Conservation (phyloP, 1,140 invertebrate species). For the Apis florea region DNA sequence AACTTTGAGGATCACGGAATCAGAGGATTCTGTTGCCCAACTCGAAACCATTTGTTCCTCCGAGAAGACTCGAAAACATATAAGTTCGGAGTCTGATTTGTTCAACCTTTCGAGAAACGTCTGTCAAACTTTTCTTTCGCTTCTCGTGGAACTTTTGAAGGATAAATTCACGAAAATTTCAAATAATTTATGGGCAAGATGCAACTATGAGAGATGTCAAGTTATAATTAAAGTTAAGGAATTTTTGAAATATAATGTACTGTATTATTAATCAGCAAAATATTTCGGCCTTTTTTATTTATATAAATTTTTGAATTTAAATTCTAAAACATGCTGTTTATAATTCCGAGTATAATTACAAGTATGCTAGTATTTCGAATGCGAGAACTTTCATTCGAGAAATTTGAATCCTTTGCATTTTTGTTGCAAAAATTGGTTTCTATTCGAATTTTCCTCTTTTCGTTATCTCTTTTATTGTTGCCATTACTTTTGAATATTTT, state of each 20-base stretch:
- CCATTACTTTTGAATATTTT: not conserved
- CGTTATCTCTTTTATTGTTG: not conserved
- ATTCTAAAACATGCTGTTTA: too few species aligned
- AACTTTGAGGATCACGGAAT: not conserved
- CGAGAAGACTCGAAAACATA: not conserved
- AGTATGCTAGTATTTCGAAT: too few species aligned
- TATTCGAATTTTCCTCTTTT: not conserved
- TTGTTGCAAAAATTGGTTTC: not conserved
- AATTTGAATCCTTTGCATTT: not conserved
- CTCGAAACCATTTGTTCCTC: not conserved
- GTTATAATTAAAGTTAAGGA: slow-evolving; percentile 37
- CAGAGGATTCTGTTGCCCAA: too few species aligned
- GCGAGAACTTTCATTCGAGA: too few species aligned
- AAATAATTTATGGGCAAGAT: not conserved
- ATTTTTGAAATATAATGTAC: too few species aligned
- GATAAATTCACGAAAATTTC: not conserved
- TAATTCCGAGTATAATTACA: too few species aligned
- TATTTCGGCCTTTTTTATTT: too few species aligned
- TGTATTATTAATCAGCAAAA: too few species aligned
- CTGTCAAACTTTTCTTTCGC: not conserved
- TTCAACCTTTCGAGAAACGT: not conserved
- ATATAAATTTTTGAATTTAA: too few species aligned
- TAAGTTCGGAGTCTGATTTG: not conserved
- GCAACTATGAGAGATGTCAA: not conserved
- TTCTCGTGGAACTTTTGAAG: not conserved